These are phyloP conservation scores for human (Homo sapiens) DNA, from an alignment of 2,113 vertebrate species.

Conservation along the genomic window DNA sequence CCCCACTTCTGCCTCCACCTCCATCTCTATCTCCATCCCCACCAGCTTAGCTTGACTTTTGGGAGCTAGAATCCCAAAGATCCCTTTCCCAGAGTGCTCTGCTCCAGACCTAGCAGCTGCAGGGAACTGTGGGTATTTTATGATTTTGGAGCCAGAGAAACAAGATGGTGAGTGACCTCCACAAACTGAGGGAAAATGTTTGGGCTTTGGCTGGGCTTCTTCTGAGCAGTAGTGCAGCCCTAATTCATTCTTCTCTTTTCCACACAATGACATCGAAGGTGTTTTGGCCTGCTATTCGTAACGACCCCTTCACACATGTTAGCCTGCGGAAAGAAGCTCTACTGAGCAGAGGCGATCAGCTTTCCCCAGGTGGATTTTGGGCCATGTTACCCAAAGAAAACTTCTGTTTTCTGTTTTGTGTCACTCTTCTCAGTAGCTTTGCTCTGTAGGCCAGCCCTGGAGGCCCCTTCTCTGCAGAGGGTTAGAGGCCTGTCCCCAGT, in stretches of 20 bases:
- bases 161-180: conserved; percentile 90
- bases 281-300: not conserved
- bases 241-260: conserved; percentile 55
- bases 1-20: too few species aligned
- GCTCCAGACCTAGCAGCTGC: conserved; percentile 82
- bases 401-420: not conserved
- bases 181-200: conserved; percentile 69
- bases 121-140: conserved; percentile 76
- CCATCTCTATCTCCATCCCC: too few species aligned
- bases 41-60: too few species aligned
- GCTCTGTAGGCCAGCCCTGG: not conserved
- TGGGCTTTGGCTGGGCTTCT: conserved; percentile 73
- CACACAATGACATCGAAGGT: not conserved
- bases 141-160: conserved; percentile 77
- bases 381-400: not conserved
- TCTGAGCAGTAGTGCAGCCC: conserved; percentile 24
- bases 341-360: not conserved
- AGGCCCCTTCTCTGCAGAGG: not conserved
- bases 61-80: too few species aligned
- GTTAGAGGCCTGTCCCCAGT: conserved; percentile 22
- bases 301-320: not conserved
- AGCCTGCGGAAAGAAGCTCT: not conserved
- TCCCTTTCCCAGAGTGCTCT: conserved; percentile 71
- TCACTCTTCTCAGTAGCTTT: not conserved
- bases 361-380: not conserved